phyloP scores from a whole-genome alignment of 2,113 vertebrate genomes.

The Meles meles region DNA sequence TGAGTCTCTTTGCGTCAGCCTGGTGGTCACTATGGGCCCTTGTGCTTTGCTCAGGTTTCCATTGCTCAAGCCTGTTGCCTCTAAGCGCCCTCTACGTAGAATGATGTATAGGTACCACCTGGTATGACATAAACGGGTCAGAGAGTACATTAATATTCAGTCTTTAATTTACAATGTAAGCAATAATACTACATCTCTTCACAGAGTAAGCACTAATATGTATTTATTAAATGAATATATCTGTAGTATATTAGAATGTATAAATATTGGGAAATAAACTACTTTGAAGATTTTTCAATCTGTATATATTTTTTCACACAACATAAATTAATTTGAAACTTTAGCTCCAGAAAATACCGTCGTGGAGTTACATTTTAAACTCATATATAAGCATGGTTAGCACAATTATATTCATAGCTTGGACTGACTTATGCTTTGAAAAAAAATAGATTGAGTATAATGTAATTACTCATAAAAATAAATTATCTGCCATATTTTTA shows the following conservation, averaged over 20 bases:
- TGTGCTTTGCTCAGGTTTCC: not conserved
- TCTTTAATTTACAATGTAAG: not conserved
- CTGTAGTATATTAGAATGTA: not conserved
- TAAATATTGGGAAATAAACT: not conserved
- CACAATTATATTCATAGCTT: not conserved
- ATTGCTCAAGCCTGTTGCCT: not conserved
- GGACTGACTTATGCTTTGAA: not conserved
- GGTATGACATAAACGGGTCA: not conserved
- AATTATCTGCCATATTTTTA: not conserved
- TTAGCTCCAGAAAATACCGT: not conserved
- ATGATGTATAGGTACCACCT: not conserved
- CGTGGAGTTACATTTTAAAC: not conserved
- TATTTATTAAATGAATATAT: not conserved
- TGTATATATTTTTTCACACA: not conserved
- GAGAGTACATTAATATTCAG: not conserved
- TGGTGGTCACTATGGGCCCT: not conserved
- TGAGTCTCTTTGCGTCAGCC: not conserved
- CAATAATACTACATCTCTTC: not conserved
- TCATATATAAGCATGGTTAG: not conserved
- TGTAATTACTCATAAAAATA: slow-evolving; percentile 6
- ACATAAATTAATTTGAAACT: not conserved
- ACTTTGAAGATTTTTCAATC: not conserved
- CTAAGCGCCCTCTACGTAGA: not conserved
- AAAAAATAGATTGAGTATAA: not conserved
- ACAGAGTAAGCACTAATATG: not conserved